phyloP scores from a whole-genome alignment of 2,797 vertebrate genomes.

The Calcarius lapponicus region DNA sequence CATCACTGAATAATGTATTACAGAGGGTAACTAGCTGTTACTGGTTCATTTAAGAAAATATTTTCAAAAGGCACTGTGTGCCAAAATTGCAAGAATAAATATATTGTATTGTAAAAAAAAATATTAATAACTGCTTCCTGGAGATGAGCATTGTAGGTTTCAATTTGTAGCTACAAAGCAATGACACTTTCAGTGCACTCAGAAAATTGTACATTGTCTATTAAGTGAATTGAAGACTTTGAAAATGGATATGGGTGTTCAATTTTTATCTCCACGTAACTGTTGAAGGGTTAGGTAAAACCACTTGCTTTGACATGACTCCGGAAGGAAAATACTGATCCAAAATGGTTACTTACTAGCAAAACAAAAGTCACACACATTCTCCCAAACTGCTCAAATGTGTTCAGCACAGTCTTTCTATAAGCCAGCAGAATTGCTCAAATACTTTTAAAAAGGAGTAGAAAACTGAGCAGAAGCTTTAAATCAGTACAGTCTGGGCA shows the following conservation, averaged over 20 bases:
- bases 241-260: constrained; percentile 37
- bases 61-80: neutral
- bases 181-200: constrained; percentile 47
- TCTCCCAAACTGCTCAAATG: neutral
- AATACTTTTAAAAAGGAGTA: constrained; percentile 54
- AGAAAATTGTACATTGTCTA: constrained; percentile 53
- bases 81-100: constrained; percentile 33
- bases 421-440: constrained; percentile 15
- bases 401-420: constrained; percentile 32
- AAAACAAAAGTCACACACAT: neutral
- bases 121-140: constrained; percentile 40
- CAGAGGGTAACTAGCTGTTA: constrained; percentile 26
- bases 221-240: constrained; percentile 45
- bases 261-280: constrained; percentile 24
- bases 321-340: constrained; percentile 47
- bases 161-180: constrained; percentile 53
- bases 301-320: constrained; percentile 25
- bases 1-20: neutral
- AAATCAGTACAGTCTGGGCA: constrained; percentile 70
- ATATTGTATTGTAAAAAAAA: constrained; percentile 11
- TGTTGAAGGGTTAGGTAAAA: neutral
- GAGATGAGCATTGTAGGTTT: constrained; percentile 45
- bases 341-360: constrained; percentile 19
- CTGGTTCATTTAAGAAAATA: constrained; percentile 37
- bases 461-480: constrained; percentile 59